A percentile compares a stretch with the other conserved stretches of the same genome.
Evolutionary conservation across 2,888 invertebrate species (phyloP).

Genomic region (Phalera bucephala): DNA sequence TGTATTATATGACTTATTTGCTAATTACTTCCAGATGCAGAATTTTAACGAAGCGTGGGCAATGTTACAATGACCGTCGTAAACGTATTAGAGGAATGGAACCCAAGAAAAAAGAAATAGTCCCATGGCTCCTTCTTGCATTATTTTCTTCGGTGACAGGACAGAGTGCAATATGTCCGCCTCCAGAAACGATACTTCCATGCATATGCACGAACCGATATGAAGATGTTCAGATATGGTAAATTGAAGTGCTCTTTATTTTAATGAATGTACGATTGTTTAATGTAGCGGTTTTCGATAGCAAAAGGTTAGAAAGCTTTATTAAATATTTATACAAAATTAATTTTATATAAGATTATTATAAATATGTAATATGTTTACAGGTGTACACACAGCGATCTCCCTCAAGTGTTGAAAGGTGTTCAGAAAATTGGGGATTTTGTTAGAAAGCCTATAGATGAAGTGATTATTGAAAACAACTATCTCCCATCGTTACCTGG

Average conservation of each 20-base stretch:
- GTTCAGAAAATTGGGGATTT: conserved; percentile 87
- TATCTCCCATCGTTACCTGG: conserved; percentile 93
- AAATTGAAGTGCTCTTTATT: background rate
- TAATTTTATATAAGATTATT: no score
- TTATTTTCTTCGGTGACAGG: conserved; percentile 38
- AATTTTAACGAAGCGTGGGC: conserved; percentile 11
- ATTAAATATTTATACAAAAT: background rate
- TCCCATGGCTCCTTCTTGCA: conserved; percentile 57
- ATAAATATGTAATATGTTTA: no score
- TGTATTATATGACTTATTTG: no score
- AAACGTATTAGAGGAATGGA: conserved; percentile 65
- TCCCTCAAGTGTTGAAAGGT: conserved; percentile 89
- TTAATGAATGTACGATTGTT: background rate
- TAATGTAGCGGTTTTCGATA: background rate
- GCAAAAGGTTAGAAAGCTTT: no score
- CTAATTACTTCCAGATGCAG: conserved; percentile 26
- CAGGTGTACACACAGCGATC: conserved; percentile 96
- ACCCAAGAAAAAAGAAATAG: conserved; percentile 52
- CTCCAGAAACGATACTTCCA: conserved; percentile 89
- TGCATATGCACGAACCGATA: conserved; percentile 91
- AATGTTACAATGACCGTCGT: conserved; percentile 71
- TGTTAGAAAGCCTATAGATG: conserved; percentile 89
- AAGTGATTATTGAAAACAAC: conserved; percentile 94
- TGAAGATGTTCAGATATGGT: conserved; percentile 94
- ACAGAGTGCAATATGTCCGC: conserved; percentile 84